Evolutionary conservation across 1,140 invertebrate genomes (phyloP), one percentile per base, ranked within the genome.

Genomic region (Danaus melanippus): DNA sequence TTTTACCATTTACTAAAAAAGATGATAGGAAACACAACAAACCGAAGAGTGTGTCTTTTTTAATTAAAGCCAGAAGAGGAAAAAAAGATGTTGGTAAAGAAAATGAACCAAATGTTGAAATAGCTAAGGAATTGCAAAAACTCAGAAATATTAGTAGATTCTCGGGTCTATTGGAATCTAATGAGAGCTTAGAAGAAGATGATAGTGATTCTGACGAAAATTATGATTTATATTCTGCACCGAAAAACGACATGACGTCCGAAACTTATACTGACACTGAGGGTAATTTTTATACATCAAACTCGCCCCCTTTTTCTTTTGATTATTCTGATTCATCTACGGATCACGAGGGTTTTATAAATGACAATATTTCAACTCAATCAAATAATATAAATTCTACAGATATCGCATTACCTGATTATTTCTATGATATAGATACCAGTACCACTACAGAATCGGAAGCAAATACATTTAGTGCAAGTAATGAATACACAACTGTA

Each of bases 91-190:
- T 32, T 32, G 21, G 21, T 32, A 32, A 32, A 32, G 21, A 32
- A 32, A 43, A 48, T 48, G 40, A 47, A 12, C n/a, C 44, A 46
- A 41, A 55, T 17, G 42, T 53, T 0, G 51, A 39, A 39, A 46
- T 44, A 10, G 45, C 51, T 39, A 66, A 69, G 54, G 66, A 75
- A 66, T 58, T 75, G 41, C 60, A 69, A 60, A 66, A 60, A 56
- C 50, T 76, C 11, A 67, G 65, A 64, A 65, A 69, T 48, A 56
- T 73, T 43, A 67, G 64, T 32, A 58, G 48, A 51, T 48, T 42
- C 12, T 46, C 54, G 10, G 21, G 40, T 21, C 32, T 11, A 12
- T 32, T 55, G 4, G 58, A 62, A 45, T 47, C 12, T 40, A 59
- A 60, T 54, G 47, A 59, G 39, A 44, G 12, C 41, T 12, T 59